Evolutionary conservation across 2,797 vertebrate species (phyloP).

Genomic region (Diplodus puntazzo): DNA sequence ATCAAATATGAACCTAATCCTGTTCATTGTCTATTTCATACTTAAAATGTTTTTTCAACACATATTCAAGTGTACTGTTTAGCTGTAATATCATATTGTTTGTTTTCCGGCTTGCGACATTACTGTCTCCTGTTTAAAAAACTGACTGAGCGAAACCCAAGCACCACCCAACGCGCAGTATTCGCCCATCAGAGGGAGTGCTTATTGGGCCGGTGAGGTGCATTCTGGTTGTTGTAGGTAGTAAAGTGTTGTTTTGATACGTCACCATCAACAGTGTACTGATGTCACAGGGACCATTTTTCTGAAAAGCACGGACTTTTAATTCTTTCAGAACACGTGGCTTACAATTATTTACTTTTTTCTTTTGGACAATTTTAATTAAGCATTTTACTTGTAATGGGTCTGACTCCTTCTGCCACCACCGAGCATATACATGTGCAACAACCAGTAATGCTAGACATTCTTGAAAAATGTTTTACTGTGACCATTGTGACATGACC

Average conservation of each 20-base stretch:
- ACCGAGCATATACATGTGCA: not conserved
- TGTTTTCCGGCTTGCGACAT: too few relatives aligned
- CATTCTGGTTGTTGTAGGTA: too few relatives aligned
- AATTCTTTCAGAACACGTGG: not conserved
- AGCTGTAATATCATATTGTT: too few relatives aligned
- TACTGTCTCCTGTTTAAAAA: too few relatives aligned
- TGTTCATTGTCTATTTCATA: too few relatives aligned
- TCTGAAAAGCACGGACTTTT: not conserved
- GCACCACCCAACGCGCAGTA: too few relatives aligned
- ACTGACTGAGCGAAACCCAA: too few relatives aligned
- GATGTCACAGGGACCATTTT: not conserved
- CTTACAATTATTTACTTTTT: not conserved
- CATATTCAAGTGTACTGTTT: too few relatives aligned
- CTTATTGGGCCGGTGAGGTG: too few relatives aligned
- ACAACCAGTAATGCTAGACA: not conserved
- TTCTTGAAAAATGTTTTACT: conserved; percentile 32
- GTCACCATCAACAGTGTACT: not conserved
- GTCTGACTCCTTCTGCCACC: not conserved
- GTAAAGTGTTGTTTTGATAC: not conserved
- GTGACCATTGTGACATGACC: conserved; percentile 31
- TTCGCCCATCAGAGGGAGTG: too few relatives aligned
- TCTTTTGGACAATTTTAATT: not conserved
- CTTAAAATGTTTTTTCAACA: too few relatives aligned
- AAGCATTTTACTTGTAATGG: not conserved
- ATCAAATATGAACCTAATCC: too few relatives aligned